Base-by-base conservation (phyloP, 2,888 invertebrate species). In the Liopterus haemorrhoidalis region DNA sequence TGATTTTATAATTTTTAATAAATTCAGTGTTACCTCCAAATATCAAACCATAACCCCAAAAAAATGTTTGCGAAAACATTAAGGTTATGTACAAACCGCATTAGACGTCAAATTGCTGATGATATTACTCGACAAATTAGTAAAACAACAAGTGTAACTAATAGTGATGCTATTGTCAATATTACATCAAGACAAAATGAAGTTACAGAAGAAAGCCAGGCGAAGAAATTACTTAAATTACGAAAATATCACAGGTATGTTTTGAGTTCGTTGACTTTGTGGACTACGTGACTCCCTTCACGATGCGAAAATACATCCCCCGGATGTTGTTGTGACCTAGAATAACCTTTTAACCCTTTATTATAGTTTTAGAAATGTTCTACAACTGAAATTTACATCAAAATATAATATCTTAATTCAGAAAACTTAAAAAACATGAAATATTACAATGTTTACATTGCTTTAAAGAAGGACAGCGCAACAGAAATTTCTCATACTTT, bases 121-220 rank as follows among this genome's bases (percentile, higher is more conserved):
- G 57, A 59, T 28, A 36, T 59, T n/a, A 21, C 42, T 5, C 54
- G 67, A 31, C 54, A 71, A 49, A 78, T 78, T 53, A 76, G 76
- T 64, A 78, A 76, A 65, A 78, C 77, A 1, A 73, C 75, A 12
- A 75, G 74, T 59, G 73, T 73, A 33, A 73, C 76, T 9, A 77
- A 77, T 60, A 78, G 76, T 39, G 78, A 78, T 58, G 72, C 74
- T 15, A n/a, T n/a, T n/a, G n/a, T n/a, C n/a, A n/a, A n/a, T n/a
- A 74, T 77, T 68, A 70, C 70, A 9, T 70, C 73, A 1, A 68
- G 73, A 41, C 65, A 73, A 37, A 72, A 72, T 49, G 15, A 19
- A n/a, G 4, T 27, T 4, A 37, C 33, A 39, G 73, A 73, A 21
- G 73, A 73, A 47, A 24, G 20, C 46, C 55, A 62, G n/a, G 68